These are phyloP conservation scores for Metacarcinus magister DNA, from an alignment of 2,888 invertebrate species.

Conservation along the genomic window DNA sequence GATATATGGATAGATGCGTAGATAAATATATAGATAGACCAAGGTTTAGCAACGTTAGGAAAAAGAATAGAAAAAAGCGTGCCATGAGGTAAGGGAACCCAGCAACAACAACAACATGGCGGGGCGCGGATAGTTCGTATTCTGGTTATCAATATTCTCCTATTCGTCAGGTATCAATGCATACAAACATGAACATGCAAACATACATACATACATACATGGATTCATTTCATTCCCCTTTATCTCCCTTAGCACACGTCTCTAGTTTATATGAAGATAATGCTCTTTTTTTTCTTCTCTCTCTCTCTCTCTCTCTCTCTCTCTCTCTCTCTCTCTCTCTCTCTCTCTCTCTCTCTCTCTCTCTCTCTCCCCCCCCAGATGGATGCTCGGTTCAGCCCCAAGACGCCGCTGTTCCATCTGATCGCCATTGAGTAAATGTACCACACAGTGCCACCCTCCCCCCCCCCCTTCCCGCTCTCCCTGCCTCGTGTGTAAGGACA, in stretches of 20 bases:
- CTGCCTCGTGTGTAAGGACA: background rate
- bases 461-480: background rate
- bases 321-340: constrained; percentile 48
- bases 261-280: background rate
- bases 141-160: too few species aligned
- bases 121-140: too few species aligned
- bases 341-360: constrained; percentile 48
- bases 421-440: background rate
- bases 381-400: background rate
- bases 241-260: background rate
- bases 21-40: too few species aligned
- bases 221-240: background rate
- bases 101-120: too few species aligned
- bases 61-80: too few species aligned
- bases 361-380: background rate
- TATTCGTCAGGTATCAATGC: too few species aligned
- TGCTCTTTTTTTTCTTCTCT: too few species aligned
- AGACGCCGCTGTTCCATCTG: background rate
- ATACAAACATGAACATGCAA: background rate
- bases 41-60: too few species aligned
- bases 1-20: too few species aligned
- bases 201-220: background rate
- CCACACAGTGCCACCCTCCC: background rate
- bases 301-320: constrained; percentile 48
- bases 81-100: too few species aligned